Base-by-base conservation (phyloP, 2,888 invertebrate genomes). In the Apotomis turbidana region DNA sequence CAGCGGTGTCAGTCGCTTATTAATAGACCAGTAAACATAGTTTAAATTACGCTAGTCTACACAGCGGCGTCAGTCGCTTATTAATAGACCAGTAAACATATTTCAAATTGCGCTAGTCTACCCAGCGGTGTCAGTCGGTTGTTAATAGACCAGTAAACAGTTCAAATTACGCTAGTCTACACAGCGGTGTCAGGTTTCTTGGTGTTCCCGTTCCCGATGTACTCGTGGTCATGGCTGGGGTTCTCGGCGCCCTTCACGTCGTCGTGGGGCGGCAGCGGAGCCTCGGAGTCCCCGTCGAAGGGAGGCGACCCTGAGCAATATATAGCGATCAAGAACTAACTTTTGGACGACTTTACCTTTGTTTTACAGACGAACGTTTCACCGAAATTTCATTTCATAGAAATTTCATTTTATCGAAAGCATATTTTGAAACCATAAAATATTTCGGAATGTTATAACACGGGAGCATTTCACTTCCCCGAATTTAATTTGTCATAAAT, bases 231-330 rank as follows among this genome's bases (percentile, higher is more conserved):
- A 81, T 95, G 95, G 62, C 94, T 91, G 76, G 94, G 95, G 82
- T 94, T 95, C 81, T 94, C 94, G 51, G 95, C 90, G 78, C 95
- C 95, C 86, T 94, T 94, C 84, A 90, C 83, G 86, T 94, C 95
- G 71, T 94, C 94, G 77, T 95, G 94, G 38, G 94, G 89, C 57
- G 94, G 94, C 10, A 95, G 91, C 54, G 95, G 95, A 75, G 95
- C 95, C 79, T 95, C 95, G 73, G 95, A 95, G 77, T 95, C 95
- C 76, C 91, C 95, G 64, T 94, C 85, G 94, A 94, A 79, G 94
- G 92, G 68, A 94, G 94, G 78, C 94, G 94, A 85, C 95, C 95
- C 95, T 95, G 85, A 94, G 93, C 86, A 92, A 81, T 77, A 79
- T 70, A 85, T 83, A 90, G 90, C 92, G 92, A 92, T 93, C 95